These are phyloP conservation scores for Oryzias javanicus DNA, from an alignment of 2,113 vertebrate genomes.

Conservation along the genomic window DNA sequence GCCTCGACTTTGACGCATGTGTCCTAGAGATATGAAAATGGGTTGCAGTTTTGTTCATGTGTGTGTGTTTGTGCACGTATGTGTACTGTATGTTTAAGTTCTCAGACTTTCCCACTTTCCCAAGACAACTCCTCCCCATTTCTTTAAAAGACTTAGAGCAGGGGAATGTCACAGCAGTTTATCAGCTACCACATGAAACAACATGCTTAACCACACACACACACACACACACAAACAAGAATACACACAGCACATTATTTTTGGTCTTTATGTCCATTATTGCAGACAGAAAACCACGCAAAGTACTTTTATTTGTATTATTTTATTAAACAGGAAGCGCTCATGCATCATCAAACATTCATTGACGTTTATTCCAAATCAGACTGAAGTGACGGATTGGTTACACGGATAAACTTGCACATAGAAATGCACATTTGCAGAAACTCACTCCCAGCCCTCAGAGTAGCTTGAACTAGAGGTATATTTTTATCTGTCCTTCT, in stretches of 20 bases:
- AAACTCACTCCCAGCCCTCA: constrained; percentile 50
- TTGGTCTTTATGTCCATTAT: background rate
- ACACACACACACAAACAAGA: background rate
- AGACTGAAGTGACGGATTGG: background rate
- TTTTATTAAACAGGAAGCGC: background rate
- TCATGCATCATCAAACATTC: constrained; percentile 5
- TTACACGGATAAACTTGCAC: constrained; percentile 26
- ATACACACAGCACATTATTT: constrained; percentile 3
- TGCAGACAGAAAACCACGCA: constrained; percentile 7
- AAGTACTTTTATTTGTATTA: background rate
- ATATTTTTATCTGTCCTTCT: constrained; percentile 70
- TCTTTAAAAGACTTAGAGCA: constrained; percentile 59
- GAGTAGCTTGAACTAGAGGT: constrained; percentile 44
- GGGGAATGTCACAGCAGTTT: constrained; percentile 70
- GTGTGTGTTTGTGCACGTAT: background rate
- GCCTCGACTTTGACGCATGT: too few species aligned
- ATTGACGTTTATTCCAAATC: constrained; percentile 5
- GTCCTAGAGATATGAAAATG: too few species aligned
- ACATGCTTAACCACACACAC: constrained; percentile 31
- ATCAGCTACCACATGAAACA: constrained; percentile 69
- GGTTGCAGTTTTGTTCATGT: background rate
- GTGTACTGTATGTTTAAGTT: constrained; percentile 9
- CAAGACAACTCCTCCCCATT: constrained; percentile 60
- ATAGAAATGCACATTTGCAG: constrained; percentile 45
- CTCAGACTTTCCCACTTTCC: constrained; percentile 56